Percentiles rank a stretch among this genome's conserved stretches.
phyloP scores from a whole-genome alignment of 2,888 invertebrate species.

The Stenoptilia bipunctidactyla region DNA sequence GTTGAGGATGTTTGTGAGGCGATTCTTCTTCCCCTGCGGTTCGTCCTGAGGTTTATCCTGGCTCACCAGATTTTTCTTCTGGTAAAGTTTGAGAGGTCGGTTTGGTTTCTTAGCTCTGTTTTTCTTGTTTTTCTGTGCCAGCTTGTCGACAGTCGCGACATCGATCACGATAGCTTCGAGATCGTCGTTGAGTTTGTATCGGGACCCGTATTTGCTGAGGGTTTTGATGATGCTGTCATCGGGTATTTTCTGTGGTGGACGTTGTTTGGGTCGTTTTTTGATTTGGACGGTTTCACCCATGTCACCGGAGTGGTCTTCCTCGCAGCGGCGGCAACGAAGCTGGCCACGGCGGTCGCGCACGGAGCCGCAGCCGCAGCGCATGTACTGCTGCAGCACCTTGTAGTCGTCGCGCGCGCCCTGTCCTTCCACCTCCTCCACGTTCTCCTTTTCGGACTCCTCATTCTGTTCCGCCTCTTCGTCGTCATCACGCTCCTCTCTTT shows the following conservation, averaged over 20 bases:
- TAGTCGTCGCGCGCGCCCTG: slow-evolving; percentile 1
- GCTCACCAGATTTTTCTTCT: too few species aligned
- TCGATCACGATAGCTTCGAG: slow-evolving; percentile 30
- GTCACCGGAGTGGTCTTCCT: too few species aligned
- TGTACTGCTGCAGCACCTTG: background rate
- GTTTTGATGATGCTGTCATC: background rate
- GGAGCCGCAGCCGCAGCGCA: background rate
- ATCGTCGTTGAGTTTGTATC: slow-evolving; percentile 23
- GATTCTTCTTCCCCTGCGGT: too few species aligned
- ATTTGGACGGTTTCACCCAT: too few species aligned
- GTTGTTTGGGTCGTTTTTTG: background rate
- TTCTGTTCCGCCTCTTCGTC: too few species aligned
- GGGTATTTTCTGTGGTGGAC: background rate
- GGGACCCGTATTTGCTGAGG: slow-evolving; percentile 12
- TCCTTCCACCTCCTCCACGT: slow-evolving; percentile 5
- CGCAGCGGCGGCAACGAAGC: background rate
- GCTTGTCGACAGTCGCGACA: slow-evolving; percentile 17
- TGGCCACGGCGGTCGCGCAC: background rate
- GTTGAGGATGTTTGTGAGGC: too few species aligned
- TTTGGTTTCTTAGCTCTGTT: background rate
- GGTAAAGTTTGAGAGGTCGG: too few species aligned
- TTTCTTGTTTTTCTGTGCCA: slow-evolving; percentile 1
- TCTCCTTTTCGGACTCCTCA: too few species aligned
- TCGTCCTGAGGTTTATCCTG: too few species aligned
- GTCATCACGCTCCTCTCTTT: too few species aligned